Conservation (phyloP, 2,888 invertebrate species). For the Brachyptera putata region DNA sequence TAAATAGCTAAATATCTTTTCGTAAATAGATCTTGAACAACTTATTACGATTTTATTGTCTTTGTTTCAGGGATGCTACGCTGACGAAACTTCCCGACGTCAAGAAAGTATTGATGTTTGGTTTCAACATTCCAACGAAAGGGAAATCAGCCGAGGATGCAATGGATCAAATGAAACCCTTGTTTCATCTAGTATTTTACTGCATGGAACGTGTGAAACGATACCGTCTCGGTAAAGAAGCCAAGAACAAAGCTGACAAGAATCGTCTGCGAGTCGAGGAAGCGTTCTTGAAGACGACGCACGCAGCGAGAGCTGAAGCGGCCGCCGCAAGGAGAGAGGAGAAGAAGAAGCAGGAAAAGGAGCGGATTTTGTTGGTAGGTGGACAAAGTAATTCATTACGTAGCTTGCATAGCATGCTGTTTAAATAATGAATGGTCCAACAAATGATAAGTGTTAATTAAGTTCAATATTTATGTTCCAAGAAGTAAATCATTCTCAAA, state of each 20-base stretch:
- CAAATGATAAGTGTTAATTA: too few species aligned
- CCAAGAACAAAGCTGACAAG: constrained; percentile 86
- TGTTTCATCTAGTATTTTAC: constrained; percentile 87
- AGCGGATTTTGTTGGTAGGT: constrained; percentile 72
- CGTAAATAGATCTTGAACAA: too few species aligned
- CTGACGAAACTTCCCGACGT: constrained; percentile 71
- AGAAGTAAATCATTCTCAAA: too few species aligned
- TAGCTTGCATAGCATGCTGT: too few species aligned
- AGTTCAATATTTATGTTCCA: too few species aligned
- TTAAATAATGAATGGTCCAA: too few species aligned
- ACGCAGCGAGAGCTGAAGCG: constrained; percentile 94
- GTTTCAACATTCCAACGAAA: constrained; percentile 67
- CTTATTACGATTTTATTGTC: too few species aligned
- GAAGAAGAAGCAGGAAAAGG: constrained; percentile 88
- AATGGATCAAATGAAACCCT: constrained; percentile 71
- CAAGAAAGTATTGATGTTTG: constrained; percentile 75
- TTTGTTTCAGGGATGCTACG: constrained; percentile 54
- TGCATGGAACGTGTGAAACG: constrained; percentile 87
- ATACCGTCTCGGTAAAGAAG: constrained; percentile 86
- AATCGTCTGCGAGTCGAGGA: constrained; percentile 92
- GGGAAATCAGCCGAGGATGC: constrained; percentile 63
- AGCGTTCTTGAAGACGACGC: constrained; percentile 88
- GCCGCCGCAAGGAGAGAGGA: constrained; percentile 92
- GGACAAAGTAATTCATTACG: background rate
- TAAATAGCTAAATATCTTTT: too few species aligned